These are phyloP conservation scores for Hanleya hanleyi DNA, from an alignment of 2,888 invertebrate species.

Conservation along the genomic window DNA sequence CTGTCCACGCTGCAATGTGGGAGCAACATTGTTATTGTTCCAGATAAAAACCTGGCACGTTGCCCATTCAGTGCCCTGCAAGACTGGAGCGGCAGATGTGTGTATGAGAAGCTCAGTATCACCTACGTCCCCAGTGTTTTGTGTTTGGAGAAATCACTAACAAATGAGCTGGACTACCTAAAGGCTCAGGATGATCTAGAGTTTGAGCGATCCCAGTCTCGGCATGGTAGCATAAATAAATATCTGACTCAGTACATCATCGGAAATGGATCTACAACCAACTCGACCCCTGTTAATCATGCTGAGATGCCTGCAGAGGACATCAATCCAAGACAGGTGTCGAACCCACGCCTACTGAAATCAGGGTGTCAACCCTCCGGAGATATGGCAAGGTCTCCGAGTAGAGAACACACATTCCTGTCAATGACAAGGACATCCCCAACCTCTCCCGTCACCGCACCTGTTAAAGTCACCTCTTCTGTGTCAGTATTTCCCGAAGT, in stretches of 20 bases:
- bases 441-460: no score
- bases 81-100: conserved; percentile 45
- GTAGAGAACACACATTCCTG: no score
- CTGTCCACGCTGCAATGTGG: conserved; percentile 52
- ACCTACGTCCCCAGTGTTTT: conserved; percentile 62
- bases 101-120: conserved; percentile 49
- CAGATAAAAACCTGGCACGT: conserved; percentile 61
- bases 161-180: conserved; percentile 58
- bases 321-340: conserved; percentile 47
- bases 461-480: no score
- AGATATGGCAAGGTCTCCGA: conserved; percentile 30
- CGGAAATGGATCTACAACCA: background rate
- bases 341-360: conserved; percentile 57
- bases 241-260: background rate
- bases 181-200: conserved; percentile 57
- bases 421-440: no score
- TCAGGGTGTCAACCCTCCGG: conserved; percentile 36
- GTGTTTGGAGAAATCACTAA: conserved; percentile 57
- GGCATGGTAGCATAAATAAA: conserved; percentile 50
- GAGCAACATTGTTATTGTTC: conserved; percentile 61
- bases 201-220: conserved; percentile 54
- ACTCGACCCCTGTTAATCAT: conserved; percentile 3
- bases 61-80: conserved; percentile 63
- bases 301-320: conserved; percentile 14
- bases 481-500: no score